Evolutionary conservation across 2,888 invertebrate species (phyloP).

Genomic region (Stenodema calcarata): DNA sequence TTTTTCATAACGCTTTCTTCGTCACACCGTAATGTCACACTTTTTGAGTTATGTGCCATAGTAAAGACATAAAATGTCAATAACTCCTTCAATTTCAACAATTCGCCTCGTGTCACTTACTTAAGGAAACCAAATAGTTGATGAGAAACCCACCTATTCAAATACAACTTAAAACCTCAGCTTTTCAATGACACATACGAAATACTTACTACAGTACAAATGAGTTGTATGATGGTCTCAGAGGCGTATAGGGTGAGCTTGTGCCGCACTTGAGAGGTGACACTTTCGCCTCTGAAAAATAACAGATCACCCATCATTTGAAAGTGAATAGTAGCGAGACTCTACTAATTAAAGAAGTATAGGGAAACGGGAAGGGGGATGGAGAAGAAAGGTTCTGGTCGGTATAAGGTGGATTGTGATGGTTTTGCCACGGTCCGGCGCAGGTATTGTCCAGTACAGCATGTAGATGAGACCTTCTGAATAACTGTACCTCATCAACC

Average conservation of each 20-base stretch:
- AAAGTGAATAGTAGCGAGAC: not conserved
- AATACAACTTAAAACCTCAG: no score
- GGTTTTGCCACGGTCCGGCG: slow-evolving; percentile 45
- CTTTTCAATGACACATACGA: no score
- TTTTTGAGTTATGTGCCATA: no score
- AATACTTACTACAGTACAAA: no score
- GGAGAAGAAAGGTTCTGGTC: not conserved
- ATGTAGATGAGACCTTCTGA: slow-evolving; percentile 38
- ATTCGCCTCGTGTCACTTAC: no score
- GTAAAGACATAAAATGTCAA: no score
- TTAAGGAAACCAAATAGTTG: no score
- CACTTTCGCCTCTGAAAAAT: not conserved
- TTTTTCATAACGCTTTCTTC: no score
- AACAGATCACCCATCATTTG: not conserved
- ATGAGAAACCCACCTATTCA: no score
- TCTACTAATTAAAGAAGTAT: not conserved
- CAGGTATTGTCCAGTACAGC: not conserved
- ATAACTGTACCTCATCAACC: slow-evolving; percentile 40
- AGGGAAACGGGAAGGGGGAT: not conserved
- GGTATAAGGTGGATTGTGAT: slow-evolving; percentile 30
- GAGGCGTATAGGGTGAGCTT: not conserved
- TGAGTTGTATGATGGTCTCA: no score
- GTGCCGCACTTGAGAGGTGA: not conserved
- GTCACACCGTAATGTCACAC: no score
- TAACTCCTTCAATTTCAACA: no score